A percentile compares a stretch with the other conserved stretches of the same genome.
These are phyloP conservation scores for Lepeophtheirus salmonis DNA, from an alignment of 1,140 invertebrate genomes.

Conservation along the genomic window DNA sequence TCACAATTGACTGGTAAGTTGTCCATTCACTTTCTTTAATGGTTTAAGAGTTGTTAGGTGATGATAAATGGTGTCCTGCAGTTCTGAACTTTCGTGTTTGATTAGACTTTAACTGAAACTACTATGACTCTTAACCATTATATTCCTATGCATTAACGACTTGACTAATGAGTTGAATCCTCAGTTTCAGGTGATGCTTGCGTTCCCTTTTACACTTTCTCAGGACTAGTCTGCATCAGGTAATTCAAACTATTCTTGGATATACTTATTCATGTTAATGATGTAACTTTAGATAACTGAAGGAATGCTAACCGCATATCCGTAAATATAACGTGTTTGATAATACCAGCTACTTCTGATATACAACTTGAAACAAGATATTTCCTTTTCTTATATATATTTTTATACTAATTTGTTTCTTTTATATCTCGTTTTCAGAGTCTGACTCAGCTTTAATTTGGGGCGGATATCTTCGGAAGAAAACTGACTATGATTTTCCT, in stretches of 20 bases:
- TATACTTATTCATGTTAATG: background rate
- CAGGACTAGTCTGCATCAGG: background rate
- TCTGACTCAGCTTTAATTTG: background rate
- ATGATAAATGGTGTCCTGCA: background rate
- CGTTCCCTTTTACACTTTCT: constrained; percentile 22
- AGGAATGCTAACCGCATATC: background rate
- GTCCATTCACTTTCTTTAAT: background rate
- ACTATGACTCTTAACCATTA: constrained; percentile 2
- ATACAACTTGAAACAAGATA: background rate
- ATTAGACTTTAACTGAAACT: background rate
- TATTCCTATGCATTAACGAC: background rate
- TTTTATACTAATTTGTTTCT: background rate
- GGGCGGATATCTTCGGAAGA: background rate
- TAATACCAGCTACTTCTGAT: background rate
- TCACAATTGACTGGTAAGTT: too few relatives aligned
- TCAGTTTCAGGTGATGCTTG: constrained; percentile 21
- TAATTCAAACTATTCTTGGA: background rate
- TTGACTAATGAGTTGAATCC: constrained; percentile 20
- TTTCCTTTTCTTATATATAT: background rate
- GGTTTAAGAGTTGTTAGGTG: too few relatives aligned
- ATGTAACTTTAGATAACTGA: background rate
- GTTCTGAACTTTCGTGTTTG: background rate
- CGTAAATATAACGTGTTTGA: constrained; percentile 9
- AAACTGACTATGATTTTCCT: background rate
- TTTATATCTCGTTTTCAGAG: background rate